Percentiles rank a stretch among this genome's conserved stretches.
Conservation (phyloP, 2,113 vertebrate species). For the Numenius arquata region DNA sequence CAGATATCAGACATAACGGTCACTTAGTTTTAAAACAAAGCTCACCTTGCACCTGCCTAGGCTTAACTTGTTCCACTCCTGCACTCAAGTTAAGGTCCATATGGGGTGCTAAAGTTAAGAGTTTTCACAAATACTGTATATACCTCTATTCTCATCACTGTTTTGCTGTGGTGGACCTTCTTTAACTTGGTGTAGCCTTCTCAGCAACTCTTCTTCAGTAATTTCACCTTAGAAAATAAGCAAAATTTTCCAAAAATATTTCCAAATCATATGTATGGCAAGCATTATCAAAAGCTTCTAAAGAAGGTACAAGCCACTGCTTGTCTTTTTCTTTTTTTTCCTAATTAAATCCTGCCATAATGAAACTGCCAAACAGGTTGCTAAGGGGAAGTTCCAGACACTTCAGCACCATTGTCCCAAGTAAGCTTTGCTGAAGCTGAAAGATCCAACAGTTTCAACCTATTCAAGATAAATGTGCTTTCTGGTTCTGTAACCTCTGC, state of each 20-base stretch:
- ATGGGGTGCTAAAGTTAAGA: constrained; percentile 56
- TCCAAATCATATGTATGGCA: constrained; percentile 60
- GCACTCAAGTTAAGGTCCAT: constrained; percentile 65
- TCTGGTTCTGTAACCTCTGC: neutral
- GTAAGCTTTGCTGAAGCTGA: neutral
- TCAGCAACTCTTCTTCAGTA: constrained; percentile 94
- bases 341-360: constrained; percentile 11
- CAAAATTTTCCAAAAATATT: constrained; percentile 67
- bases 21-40: constrained; percentile 32
- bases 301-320: constrained; percentile 42
- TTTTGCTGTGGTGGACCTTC: constrained; percentile 87
- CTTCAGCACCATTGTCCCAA: neutral
- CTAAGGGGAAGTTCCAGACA: neutral
- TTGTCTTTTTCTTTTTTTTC: neutral
- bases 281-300: constrained; percentile 48
- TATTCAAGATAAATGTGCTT: neutral
- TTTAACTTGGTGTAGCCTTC: constrained; percentile 94
- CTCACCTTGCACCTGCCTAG: constrained; percentile 62
- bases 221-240: constrained; percentile 87
- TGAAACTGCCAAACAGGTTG: neutral
- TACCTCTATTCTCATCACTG: constrained; percentile 86
- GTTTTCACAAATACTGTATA: constrained; percentile 58
- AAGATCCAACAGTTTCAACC: neutral
- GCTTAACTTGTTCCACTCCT: constrained; percentile 59
- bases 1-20: neutral